Evolutionary conservation across 2,797 vertebrate species (phyloP), one percentile per base, ranked within the genome.

Genomic region (Notolabrus celidotus): DNA sequence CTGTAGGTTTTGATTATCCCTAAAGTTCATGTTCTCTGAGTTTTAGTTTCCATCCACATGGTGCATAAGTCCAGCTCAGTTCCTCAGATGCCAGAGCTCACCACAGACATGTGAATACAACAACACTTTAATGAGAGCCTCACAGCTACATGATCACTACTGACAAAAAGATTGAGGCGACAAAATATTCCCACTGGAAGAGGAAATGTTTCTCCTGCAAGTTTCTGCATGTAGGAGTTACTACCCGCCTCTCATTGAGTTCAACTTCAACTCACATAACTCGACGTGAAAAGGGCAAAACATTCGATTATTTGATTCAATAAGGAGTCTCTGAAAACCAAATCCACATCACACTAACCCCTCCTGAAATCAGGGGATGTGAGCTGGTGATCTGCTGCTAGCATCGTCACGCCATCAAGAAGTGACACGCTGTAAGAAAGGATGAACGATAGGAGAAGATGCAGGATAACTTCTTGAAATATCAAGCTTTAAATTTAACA

Each of bases 81-180:
- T 57, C 59, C 27, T 71, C 19, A 45, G 17, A 45, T 46, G 68
- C 51, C 55, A n/a, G 22, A 51, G 19, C 15, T 71, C 47, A 45
- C 46, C 33, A 17, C 36, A 36, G 38, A 61, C 41, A 27, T 52
- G 20, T 65, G 50, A 69, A 60, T 31, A n/a, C 38, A 51, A 5
- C 55, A 45, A 15, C 45, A 34, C 25, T 36, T 2, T 46, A 15
- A 34, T n/a, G 38, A 6, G 7, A 33, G 29, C 43, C 10, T 43
- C 22, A 15, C 10, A 16, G 11, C 29, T 17, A 22, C 41, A 23
- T 14, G 31, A 43, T 50, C 45, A 29, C 27, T 14, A 16, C 51
- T 54, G 29, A 9, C 22, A 27, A 8, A 52, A 52, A n/a, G 16
- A 47, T 22, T 19, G 19, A 22, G n/a, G 0, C 8, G 17, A 29